A percentile compares a stretch with the other conserved stretches of the same genome.
These are phyloP conservation scores for Poecilia latipinna DNA, from an alignment of 2,113 vertebrate species.

Conservation along the genomic window DNA sequence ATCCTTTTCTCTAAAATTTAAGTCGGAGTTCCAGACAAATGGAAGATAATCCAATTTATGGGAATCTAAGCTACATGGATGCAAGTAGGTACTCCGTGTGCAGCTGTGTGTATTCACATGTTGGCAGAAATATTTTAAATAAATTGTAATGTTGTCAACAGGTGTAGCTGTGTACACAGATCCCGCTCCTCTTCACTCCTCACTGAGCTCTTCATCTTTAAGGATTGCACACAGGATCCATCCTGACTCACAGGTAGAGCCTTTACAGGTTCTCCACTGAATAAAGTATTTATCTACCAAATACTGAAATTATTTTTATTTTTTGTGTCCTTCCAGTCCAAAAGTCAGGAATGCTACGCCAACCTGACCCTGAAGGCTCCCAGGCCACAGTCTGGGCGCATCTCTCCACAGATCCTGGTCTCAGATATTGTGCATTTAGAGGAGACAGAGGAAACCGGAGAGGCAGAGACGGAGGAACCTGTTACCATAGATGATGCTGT, in stretches of 20 bases:
- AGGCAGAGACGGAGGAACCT: slow-evolving; percentile 24
- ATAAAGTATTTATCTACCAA: neutral
- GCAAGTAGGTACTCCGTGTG: slow-evolving; percentile 44
- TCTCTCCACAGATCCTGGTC: slow-evolving; percentile 65
- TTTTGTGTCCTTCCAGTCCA: slow-evolving; percentile 30
- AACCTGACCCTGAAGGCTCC: slow-evolving; percentile 77
- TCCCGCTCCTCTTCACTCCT: slow-evolving; percentile 18
- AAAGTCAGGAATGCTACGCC: slow-evolving; percentile 75
- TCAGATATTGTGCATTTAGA: slow-evolving; percentile 55
- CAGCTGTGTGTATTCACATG: neutral
- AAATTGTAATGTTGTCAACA: slow-evolving; percentile 27
- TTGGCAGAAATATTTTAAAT: neutral
- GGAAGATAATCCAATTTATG: slow-evolving; percentile 82
- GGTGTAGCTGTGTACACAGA: slow-evolving; percentile 18
- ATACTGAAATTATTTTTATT: neutral
- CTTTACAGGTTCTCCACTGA: neutral
- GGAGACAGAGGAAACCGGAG: slow-evolving; percentile 12
- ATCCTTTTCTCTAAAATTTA: slow-evolving; percentile 17
- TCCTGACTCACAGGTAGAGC: slow-evolving; percentile 47
- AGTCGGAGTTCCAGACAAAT: slow-evolving; percentile 65
- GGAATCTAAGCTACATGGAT: slow-evolving; percentile 69
- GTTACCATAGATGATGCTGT: slow-evolving; percentile 36
- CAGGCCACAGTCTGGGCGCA: slow-evolving; percentile 47
- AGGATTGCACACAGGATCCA: slow-evolving; percentile 26
- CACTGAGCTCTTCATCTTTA: slow-evolving; percentile 30